These are phyloP conservation scores for Mungos mungo DNA, from an alignment of 2,113 vertebrate genomes.

Conservation along the genomic window DNA sequence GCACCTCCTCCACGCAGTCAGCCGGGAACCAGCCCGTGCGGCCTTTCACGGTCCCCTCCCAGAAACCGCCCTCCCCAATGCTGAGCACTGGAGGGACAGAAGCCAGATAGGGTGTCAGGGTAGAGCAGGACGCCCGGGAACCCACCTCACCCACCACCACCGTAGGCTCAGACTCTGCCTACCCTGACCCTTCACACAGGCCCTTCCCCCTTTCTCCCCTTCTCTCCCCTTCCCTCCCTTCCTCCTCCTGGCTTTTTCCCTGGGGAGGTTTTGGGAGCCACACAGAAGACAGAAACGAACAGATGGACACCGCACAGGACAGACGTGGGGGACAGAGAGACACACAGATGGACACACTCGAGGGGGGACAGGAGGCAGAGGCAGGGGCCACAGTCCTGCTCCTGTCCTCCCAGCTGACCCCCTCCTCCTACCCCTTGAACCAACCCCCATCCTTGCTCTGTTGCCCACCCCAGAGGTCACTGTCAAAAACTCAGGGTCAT, in stretches of 20 bases:
- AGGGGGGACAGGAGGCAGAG: not conserved
- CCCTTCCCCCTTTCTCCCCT: not conserved
- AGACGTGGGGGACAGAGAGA: constrained; percentile 60
- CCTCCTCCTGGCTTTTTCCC: not conserved
- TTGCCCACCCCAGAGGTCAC: not conserved
- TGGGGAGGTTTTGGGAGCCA: constrained; percentile 43
- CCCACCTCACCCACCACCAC: not conserved
- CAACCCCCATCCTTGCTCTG: not conserved
- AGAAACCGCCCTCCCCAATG: constrained; percentile 98
- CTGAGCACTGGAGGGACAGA: constrained; percentile 91
- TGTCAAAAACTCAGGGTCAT: constrained; percentile 36
- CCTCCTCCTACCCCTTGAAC: not conserved
- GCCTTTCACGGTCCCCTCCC: constrained; percentile 98
- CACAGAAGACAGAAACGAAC: constrained; percentile 28
- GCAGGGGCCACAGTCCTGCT: not conserved
- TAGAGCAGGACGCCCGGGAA: not conserved
- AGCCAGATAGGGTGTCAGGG: not conserved
- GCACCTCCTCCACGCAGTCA: constrained; percentile 98
- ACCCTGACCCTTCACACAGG: not conserved
- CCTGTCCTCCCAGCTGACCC: not conserved
- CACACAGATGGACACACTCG: constrained; percentile 33
- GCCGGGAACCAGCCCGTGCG: constrained; percentile 99
- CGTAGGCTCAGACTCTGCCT: not conserved
- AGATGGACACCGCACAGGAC: constrained; percentile 68
- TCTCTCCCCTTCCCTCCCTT: not conserved